Evolutionary conservation across 1,140 invertebrate genomes (phyloP), one percentile per base, ranked within the genome.

Genomic region (Drosophila kikkawai): DNA sequence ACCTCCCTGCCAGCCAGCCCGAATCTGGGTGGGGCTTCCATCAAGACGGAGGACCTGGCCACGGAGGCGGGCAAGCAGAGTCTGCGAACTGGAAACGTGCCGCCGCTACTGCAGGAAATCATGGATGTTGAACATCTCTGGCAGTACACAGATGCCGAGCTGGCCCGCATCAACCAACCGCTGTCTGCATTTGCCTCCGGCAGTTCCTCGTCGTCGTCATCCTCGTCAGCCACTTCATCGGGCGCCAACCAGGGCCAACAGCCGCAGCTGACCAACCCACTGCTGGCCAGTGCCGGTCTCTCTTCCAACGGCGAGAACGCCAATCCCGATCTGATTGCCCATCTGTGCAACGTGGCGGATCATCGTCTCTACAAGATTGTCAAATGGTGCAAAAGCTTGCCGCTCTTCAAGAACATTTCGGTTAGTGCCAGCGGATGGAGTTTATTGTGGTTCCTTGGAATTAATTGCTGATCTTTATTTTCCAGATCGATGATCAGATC

Each of bases 361-460:
- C 97, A 99, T 93, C 94, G 98, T 39, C 95, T 99, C 1, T 99
- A 99, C 93, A 99, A 99, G 94, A 98, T 99, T 79, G 98, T 99
- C 59, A 98, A 99, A 91, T 99, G 98, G 98, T 99, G 98, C 93
- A 98, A 99, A 93, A 98, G 98, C 93, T 93, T 99, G 91, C 98
- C 98, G 12, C 95, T 99, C 6, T 99, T 99, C 93, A 98, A 98
- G 92, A 97, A 98, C 93, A 99, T 99, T 84, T 97, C 97, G 70
- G 97, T 97, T 80, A 56, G 53, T 39, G 5, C 0, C 13, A 5
- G 13, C 94, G 94, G 94, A 59, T 17, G 4, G 19, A 22, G 7
- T 32, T 7, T 13, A 13, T 26, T 7, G 0, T 4, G 5, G 4
- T 26, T 44, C 4, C 19, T 11, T 2, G 9, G 34, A 13, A 42